Evolutionary conservation across 2,888 invertebrate species (phyloP).

Genomic region (Aleiodes testaceus): DNA sequence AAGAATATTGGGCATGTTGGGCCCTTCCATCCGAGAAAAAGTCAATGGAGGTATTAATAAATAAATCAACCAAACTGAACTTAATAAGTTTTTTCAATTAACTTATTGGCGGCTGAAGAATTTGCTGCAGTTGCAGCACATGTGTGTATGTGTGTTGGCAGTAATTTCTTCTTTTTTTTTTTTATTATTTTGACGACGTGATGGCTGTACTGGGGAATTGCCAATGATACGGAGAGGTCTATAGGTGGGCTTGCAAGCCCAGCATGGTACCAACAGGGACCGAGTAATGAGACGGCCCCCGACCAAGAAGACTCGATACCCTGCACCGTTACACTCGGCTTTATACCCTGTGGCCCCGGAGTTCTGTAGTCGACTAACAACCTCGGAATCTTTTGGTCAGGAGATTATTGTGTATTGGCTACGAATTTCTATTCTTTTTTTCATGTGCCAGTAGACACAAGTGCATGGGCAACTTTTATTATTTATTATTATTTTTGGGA

Average conservation of each 20-base stretch:
- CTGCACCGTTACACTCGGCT: conserved; percentile 58
- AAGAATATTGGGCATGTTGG: not conserved
- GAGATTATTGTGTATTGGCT: not conserved
- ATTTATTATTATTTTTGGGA: too few relatives aligned
- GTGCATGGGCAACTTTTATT: too few relatives aligned
- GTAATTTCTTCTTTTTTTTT: too few relatives aligned
- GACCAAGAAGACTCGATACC: conserved; percentile 70
- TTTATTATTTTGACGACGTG: conserved; percentile 1
- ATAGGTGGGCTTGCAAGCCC: conserved; percentile 64
- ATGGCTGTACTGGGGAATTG: conserved; percentile 42
- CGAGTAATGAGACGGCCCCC: conserved; percentile 73
- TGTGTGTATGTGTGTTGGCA: not conserved
- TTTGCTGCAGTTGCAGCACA: conserved; percentile 5
- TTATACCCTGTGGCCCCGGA: conserved; percentile 52
- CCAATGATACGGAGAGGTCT: conserved; percentile 57
- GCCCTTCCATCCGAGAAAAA: conserved; percentile 28
- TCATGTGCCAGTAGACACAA: too few relatives aligned
- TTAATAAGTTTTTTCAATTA: conserved; percentile 14
- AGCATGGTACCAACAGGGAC: conserved; percentile 69
- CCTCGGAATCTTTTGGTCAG: conserved; percentile 3
- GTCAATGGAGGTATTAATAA: not conserved
- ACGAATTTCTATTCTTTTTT: too few relatives aligned
- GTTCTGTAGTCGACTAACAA: conserved; percentile 20
- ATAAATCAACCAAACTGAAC: conserved; percentile 7
- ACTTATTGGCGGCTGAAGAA: not conserved